Conservation (phyloP, 30 jellyfish, hydroid and myxozoan species). For the Aurelia coerulea region DNA sequence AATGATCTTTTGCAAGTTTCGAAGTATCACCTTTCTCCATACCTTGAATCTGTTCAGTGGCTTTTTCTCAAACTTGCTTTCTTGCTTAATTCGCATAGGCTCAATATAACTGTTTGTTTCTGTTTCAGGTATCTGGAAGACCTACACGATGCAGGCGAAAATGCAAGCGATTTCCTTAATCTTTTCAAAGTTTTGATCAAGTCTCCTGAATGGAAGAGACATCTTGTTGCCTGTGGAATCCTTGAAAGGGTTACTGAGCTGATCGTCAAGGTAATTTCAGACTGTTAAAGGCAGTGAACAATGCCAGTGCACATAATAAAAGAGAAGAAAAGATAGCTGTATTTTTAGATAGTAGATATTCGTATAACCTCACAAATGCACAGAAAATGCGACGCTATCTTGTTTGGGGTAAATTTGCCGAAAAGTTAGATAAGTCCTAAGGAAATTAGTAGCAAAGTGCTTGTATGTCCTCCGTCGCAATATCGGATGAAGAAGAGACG, state of each 20-base stretch:
- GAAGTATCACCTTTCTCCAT: too few relatives aligned
- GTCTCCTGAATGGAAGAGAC: conserved; percentile 70
- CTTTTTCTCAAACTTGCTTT: not conserved
- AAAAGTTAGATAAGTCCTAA: too few relatives aligned
- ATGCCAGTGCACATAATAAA: too few relatives aligned
- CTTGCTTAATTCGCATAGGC: not conserved
- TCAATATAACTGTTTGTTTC: not conserved
- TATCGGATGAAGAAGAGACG: too few relatives aligned
- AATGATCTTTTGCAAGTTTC: too few relatives aligned
- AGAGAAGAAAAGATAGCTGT: too few relatives aligned
- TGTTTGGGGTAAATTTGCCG: too few relatives aligned
- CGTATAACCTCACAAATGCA: too few relatives aligned
- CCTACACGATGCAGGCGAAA: conserved; percentile 82
- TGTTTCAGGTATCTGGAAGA: conserved; percentile 65
- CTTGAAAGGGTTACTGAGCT: conserved; percentile 73
- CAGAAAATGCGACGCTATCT: too few relatives aligned
- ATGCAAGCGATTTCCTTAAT: conserved; percentile 79
- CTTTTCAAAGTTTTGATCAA: conserved; percentile 64
- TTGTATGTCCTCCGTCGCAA: too few relatives aligned
- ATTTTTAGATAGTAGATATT: too few relatives aligned
- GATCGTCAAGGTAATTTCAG: conserved; percentile 59
- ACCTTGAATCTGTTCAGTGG: not conserved
- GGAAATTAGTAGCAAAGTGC: too few relatives aligned
- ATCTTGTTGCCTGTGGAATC: conserved; percentile 72
- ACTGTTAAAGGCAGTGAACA: not conserved